Evolutionary conservation across 2,113 vertebrate genomes (phyloP).

Genomic region (Callospermophilus lateralis): DNA sequence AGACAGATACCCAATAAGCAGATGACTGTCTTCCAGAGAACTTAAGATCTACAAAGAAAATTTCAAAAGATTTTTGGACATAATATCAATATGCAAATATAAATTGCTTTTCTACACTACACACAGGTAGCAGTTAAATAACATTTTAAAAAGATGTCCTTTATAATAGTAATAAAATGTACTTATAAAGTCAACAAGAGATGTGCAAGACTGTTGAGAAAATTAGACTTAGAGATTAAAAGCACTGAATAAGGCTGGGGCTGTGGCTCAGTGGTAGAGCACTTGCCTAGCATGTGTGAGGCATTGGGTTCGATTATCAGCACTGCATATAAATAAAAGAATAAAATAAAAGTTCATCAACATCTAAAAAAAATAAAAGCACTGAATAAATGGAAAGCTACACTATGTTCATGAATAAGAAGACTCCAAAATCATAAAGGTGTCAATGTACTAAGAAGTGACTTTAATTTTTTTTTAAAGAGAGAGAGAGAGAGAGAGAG

Average conservation of each 20-base stretch:
- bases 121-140: background rate
- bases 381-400: background rate
- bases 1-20: background rate
- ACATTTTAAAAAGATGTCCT: background rate
- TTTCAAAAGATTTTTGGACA: background rate
- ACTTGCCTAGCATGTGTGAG: no score
- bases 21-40: background rate
- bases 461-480: background rate
- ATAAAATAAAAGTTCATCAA: no score
- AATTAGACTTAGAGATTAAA: no score
- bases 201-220: no score
- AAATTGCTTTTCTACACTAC: background rate
- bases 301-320: no score
- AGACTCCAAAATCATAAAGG: background rate
- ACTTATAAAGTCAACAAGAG: no score
- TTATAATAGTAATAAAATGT: no score
- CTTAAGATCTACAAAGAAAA: background rate
- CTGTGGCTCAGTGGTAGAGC: no score
- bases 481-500: no score
- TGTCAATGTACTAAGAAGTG: background rate
- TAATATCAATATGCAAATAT: background rate
- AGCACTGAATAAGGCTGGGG: no score
- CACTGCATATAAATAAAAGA: no score
- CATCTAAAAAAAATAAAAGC: no score
- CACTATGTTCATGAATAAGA: background rate